Evolutionary conservation across 2,888 invertebrate species (phyloP), one percentile per base, ranked within the genome.

Genomic region (Melanostoma scalare): DNA sequence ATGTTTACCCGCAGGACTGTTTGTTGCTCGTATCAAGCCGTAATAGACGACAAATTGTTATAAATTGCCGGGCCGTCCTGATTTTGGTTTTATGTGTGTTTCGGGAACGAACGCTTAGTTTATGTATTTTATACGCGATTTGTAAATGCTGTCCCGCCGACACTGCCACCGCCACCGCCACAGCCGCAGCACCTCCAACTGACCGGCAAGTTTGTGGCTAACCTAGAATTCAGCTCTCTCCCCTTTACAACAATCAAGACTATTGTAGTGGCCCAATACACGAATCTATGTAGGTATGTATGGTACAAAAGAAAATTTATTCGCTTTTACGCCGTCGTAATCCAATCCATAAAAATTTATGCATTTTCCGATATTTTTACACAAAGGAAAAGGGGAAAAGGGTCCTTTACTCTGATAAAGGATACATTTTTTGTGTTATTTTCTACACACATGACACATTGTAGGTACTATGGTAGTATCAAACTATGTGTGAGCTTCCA

Each of bases 41-140:
- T 84, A 84, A 84, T 84, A 84, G 75, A 75, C 69, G 84, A 84
- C 84, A 84, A 84, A 84, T 84, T 84, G 84, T 84, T 84, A 84
- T 84, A 84, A 79, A 84, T 84, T 79, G 84, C 84, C 65, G 46
- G 50, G 46, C 71, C 58, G 60, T 72, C 71, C 61, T 79, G 79
- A 78, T 84, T 74, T 50, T 60, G 53, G 72, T 67, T 71, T 55
- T 63, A 58, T 73, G 35, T 69, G 58, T 50, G 48, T 53, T 61
- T 58, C 53, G 50, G 65, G 38, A 65, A 58, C 46, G 55, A 53
- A 31, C 67, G 35, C 53, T 44, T 72, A 50, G 65, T 67, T 71
- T 71, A 50, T 63, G 36, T 71, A 50, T 72, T 55, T 61, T 50
- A 31, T 20, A 65, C 50, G 65, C 20, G 20, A 78, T 40, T 55